phyloP scores from a whole-genome alignment of 2,113 vertebrate species.

The Daphoenositta chrysoptera region DNA sequence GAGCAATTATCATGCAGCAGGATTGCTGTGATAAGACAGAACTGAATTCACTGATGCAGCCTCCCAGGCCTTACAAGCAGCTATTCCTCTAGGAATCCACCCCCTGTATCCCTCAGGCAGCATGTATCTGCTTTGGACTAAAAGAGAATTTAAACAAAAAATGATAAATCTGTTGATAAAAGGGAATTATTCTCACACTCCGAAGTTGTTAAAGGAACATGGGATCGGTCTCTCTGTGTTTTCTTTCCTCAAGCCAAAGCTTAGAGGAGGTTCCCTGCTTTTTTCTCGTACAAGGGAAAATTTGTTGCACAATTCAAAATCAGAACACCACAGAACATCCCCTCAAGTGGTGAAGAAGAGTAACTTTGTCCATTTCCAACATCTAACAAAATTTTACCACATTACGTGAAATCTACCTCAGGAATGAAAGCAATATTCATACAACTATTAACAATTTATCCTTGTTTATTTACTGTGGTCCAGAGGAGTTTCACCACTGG shows the following conservation, averaged over 20 bases:
- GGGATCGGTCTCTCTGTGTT: neutral
- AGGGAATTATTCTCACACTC: neutral
- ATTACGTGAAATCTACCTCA: neutral
- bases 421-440: neutral
- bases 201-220: neutral
- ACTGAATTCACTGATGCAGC: neutral
- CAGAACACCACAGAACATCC: neutral
- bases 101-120: neutral
- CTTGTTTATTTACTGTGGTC: neutral
- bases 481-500: neutral
- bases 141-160: neutral
- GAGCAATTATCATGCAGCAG: neutral
- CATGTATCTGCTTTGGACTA: neutral
- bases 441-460: neutral
- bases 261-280: neutral
- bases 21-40: neutral
- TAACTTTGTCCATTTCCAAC: neutral
- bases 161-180: neutral
- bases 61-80: neutral
- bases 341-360: neutral
- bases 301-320: neutral
- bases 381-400: neutral
- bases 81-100: neutral
- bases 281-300: neutral
- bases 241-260: neutral